These are phyloP conservation scores for Vanessa tameamea DNA, from an alignment of 1,140 invertebrate genomes.

Conservation along the genomic window DNA sequence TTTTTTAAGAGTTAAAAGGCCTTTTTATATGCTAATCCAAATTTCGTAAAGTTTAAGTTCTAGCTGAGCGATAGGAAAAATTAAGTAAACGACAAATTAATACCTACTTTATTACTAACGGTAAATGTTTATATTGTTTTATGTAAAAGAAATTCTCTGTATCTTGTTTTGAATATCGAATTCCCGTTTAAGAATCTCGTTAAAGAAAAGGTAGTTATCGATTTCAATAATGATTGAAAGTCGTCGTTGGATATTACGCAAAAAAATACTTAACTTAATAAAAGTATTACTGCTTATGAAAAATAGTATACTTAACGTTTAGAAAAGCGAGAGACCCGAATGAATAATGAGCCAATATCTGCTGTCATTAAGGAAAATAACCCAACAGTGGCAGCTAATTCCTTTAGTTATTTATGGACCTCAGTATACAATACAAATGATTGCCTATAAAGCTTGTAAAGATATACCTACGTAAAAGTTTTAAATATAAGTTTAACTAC, in stretches of 20 bases:
- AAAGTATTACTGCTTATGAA: slow-evolving; percentile 4
- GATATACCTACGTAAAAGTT: neutral
- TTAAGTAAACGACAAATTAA: neutral
- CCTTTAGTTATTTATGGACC: slow-evolving; percentile 45
- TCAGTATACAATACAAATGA: slow-evolving; percentile 21
- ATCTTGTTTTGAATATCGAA: too few species aligned
- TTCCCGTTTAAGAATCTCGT: too few species aligned
- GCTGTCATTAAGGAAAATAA: slow-evolving; percentile 47
- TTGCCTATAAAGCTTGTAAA: neutral
- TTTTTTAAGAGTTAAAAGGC: slow-evolving; percentile 35
- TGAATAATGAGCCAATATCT: slow-evolving; percentile 46
- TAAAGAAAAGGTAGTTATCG: too few species aligned
- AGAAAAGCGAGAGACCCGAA: slow-evolving; percentile 32
- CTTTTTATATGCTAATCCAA: slow-evolving; percentile 37
- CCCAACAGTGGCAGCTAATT: slow-evolving; percentile 48
- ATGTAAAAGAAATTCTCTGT: neutral
- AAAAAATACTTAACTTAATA: neutral
- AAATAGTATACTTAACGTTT: slow-evolving; percentile 1
- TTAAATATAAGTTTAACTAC: neutral
- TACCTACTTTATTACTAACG: neutral
- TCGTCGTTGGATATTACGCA: neutral
- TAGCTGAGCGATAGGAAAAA: slow-evolving; percentile 1
- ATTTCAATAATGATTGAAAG: neutral
- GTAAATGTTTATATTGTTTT: neutral
- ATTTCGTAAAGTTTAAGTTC: slow-evolving; percentile 25